Evolutionary conservation across 2,888 invertebrate genomes (phyloP).

Genomic region (Xestia sexstrigata): DNA sequence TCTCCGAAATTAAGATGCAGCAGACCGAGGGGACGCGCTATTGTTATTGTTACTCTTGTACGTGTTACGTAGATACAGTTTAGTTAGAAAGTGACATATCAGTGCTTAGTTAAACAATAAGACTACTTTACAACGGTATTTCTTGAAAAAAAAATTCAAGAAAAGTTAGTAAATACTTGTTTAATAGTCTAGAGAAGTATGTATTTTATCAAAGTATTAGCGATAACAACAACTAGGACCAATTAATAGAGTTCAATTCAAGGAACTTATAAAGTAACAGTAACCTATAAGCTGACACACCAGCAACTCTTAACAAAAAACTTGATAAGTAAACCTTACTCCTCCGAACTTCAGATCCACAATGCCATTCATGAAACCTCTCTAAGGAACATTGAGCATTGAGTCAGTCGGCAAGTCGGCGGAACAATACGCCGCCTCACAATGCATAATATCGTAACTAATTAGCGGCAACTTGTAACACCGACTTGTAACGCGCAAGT

Average conservation of each 20-base stretch:
- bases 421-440: slow-evolving; percentile 59
- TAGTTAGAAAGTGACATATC: not conserved
- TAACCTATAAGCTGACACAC: not conserved
- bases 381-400: slow-evolving; percentile 8
- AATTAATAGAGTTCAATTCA: not conserved
- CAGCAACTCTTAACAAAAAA: not conserved
- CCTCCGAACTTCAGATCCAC: not conserved
- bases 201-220: not conserved
- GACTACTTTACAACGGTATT: not conserved
- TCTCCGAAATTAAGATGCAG: slow-evolving; percentile 4
- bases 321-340: not conserved
- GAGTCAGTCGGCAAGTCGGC: slow-evolving; percentile 21
- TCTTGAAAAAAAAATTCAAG: not conserved
- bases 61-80: not conserved
- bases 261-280: not conserved
- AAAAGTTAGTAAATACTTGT: not conserved
- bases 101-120: not conserved
- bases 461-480: slow-evolving; percentile 64
- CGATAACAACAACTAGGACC: not conserved
- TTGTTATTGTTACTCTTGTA: not conserved
- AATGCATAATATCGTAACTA: slow-evolving; percentile 70
- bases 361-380: slow-evolving; percentile 14
- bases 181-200: not conserved
- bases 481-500: slow-evolving; percentile 52
- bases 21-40: not conserved